Evolutionary conservation across 2,113 vertebrate genomes (phyloP).

Genomic region (Centropus unirufus): DNA sequence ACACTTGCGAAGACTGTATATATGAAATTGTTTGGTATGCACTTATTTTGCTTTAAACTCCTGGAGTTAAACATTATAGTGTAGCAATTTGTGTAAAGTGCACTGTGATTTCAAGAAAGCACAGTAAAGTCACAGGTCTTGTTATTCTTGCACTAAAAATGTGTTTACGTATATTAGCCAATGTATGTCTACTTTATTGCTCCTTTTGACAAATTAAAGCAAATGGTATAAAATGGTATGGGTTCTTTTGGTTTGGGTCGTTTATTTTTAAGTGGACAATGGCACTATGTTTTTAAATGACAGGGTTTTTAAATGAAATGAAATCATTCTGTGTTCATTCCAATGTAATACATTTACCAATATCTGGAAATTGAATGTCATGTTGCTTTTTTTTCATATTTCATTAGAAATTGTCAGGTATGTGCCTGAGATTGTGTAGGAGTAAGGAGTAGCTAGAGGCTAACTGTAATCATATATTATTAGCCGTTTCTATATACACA

Average conservation of each 20-base stretch:
- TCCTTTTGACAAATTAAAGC: conserved; percentile 76
- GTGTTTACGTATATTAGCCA: conserved; percentile 86
- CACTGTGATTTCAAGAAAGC: conserved; percentile 86
- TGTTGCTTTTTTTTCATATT: conserved; percentile 74
- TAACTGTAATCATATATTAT: conserved; percentile 81
- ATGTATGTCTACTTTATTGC: conserved; percentile 83
- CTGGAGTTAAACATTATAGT: conserved; percentile 79
- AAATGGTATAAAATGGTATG: conserved; percentile 78
- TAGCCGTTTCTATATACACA: conserved; percentile 82
- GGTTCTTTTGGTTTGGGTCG: conserved; percentile 28
- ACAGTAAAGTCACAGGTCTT: conserved; percentile 87
- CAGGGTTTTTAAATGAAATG: conserved; percentile 81
- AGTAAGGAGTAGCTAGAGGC: conserved; percentile 78
- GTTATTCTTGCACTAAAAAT: conserved; percentile 89
- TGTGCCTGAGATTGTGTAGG: conserved; percentile 82
- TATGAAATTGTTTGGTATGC: conserved; percentile 83
- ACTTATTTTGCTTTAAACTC: conserved; percentile 80
- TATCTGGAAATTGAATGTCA: conserved; percentile 82
- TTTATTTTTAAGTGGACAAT: conserved; percentile 81
- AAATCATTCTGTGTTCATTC: conserved; percentile 80
- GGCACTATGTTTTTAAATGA: conserved; percentile 82
- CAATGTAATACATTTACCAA: conserved; percentile 77
- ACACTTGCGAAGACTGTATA: conserved; percentile 80
- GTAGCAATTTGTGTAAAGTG: conserved; percentile 86
- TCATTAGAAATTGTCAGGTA: conserved; percentile 81